Evolutionary conservation across 2,888 invertebrate genomes (phyloP).

Genomic region (Bhutanitis thaidina): DNA sequence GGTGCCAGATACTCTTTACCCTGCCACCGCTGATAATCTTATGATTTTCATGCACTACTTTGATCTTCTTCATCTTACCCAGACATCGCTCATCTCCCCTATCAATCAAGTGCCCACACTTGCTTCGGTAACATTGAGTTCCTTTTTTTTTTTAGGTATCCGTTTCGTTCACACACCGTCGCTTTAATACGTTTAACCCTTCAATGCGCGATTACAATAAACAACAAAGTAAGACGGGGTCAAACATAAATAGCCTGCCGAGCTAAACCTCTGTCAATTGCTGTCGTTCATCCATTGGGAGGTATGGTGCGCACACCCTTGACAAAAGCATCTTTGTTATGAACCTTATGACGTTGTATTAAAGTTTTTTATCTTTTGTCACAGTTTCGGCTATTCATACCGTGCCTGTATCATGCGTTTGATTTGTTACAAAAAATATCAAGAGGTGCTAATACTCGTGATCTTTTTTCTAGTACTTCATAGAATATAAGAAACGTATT

Average conservation of each 20-base stretch:
- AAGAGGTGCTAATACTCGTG: slow-evolving; percentile 17
- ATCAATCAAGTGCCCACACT: background rate
- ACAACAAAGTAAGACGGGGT: slow-evolving; percentile 30
- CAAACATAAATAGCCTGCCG: slow-evolving; percentile 39
- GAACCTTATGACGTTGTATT: background rate
- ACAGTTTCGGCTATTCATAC: background rate
- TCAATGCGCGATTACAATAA: slow-evolving; percentile 38
- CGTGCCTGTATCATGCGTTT: slow-evolving; percentile 6
- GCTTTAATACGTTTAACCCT: slow-evolving; percentile 36
- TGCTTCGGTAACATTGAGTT: background rate
- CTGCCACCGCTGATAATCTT: no score
- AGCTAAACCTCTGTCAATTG: slow-evolving; percentile 44
- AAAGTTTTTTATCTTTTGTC: slow-evolving; percentile 4
- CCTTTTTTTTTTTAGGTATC: background rate
- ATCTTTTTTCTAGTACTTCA: slow-evolving; percentile 10
- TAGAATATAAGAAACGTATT: background rate
- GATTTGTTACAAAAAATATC: slow-evolving; percentile 21
- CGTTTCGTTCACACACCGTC: slow-evolving; percentile 50
- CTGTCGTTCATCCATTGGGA: slow-evolving; percentile 31
- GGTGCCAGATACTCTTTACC: no score
- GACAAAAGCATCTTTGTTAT: background rate
- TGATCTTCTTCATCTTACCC: no score
- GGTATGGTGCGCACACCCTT: background rate
- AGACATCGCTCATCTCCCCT: no score
- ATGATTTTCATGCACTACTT: no score